Base-by-base conservation (phyloP, 2,888 invertebrate species). In the Lepidochitona cinerea region DNA sequence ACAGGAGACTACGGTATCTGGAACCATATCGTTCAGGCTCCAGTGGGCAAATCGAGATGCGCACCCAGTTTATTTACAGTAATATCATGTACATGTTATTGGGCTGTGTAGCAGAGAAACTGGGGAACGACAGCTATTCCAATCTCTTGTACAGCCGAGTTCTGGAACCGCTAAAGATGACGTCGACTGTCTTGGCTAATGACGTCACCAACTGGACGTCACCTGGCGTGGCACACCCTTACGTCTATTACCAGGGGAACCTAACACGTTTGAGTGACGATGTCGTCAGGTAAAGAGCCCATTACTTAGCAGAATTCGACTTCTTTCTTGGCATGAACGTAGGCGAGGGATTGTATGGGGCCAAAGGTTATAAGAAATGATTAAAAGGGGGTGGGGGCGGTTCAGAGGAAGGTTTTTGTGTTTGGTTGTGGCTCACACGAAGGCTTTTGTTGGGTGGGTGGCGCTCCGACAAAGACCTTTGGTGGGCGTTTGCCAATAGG, bases 41-140 rank as follows among this genome's bases (percentile, higher is more conserved):
- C 14, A 32, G 26, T 23, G 29, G 14, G 1, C 23, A 18, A 3
- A 29, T 32, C 14, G 33, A 37, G 37, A 5, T 66, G 35, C 7
- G 66, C 33, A 23, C 66, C n/a, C 1, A 36, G 18, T 36, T 66
- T 5, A 37, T 66, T 35, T 66, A 66, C 66, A 66, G 66, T 18
- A 66, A 66, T 26, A 14, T 14, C 1, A 66, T 66, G 66, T 66
- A 33, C 29, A 66, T 66, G 66, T 29, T 66, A n/a, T 9, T 66
- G 3, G 66, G 66, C 12, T 66, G 66, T 37, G 66, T 66, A 1
- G 66, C 66, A 3, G 66, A 66, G 36, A 66, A 66, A 37, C 2
- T 66, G 3, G 66, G 66, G 2, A 35, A 35, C 18, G 66, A 66
- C 37, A 66, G 35, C 18, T 66, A 66, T 26, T 3, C 23, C 37